Conservation (phyloP, 2,113 vertebrate genomes). For the Odocoileus virginianus region DNA sequence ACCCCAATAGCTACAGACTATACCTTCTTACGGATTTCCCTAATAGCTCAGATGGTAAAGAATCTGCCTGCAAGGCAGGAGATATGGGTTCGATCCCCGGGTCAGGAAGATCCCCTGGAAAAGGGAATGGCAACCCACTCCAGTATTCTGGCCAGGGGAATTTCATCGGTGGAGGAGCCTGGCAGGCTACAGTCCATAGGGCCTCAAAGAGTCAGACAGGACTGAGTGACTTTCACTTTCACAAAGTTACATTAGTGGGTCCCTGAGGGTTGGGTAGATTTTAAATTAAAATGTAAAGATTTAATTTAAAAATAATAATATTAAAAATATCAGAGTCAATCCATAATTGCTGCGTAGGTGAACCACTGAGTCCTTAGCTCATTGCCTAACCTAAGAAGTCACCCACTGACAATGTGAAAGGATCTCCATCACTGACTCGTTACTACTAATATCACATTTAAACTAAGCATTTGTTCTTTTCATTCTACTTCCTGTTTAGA, state of each 20-base stretch:
- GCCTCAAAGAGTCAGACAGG: not conserved
- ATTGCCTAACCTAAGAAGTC: not conserved
- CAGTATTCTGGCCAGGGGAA: not conserved
- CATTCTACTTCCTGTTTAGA: constrained; percentile 65
- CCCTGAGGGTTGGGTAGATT: not conserved
- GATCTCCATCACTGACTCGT: not conserved
- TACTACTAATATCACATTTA: constrained; percentile 24
- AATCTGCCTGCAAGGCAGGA: not conserved
- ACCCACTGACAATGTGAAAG: constrained; percentile 9
- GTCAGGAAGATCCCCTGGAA: not conserved
- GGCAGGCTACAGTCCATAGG: not conserved
- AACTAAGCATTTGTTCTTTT: constrained; percentile 54
- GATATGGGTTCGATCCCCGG: not conserved
- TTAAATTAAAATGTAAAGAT: not conserved
- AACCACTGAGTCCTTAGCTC: not conserved
- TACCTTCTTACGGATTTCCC: not conserved
- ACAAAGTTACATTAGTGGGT: not conserved
- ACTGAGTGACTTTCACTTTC: not conserved
- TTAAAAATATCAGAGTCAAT: not conserved
- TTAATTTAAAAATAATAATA: not conserved
- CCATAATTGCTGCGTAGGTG: not conserved
- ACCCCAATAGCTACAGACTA: not conserved
- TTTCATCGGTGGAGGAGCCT: not conserved
- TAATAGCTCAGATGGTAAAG: not conserved
- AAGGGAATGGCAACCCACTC: not conserved